phyloP scores from a whole-genome alignment of 2,113 vertebrate species.

The Cyanoramphus novaezelandiae region DNA sequence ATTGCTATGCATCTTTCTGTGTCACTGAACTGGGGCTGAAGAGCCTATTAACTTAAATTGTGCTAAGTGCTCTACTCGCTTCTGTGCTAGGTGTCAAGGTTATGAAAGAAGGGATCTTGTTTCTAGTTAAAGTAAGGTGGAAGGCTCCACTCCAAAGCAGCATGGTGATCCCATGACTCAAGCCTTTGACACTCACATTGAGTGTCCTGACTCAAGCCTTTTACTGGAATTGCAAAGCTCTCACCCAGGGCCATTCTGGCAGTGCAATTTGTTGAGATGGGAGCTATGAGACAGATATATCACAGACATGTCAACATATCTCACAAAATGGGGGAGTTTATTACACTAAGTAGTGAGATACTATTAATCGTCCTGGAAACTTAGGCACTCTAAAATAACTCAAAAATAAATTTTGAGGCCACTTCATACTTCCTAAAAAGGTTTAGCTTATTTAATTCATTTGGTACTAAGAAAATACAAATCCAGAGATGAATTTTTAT shows the following conservation, averaged over 20 bases:
- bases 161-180: not conserved
- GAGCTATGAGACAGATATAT: not conserved
- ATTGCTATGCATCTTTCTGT: not conserved
- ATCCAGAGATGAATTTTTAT: constrained; percentile 26
- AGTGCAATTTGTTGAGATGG: not conserved
- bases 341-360: not conserved
- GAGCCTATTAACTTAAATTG: not conserved
- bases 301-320: not conserved
- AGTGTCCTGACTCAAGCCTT: not conserved
- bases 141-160: not conserved
- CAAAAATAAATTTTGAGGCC: constrained; percentile 14
- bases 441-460: constrained; percentile 48
- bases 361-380: not conserved
- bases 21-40: not conserved
- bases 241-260: not conserved
- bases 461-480: constrained; percentile 54
- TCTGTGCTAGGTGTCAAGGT: not conserved
- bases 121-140: not conserved
- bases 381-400: not conserved
- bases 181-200: not conserved
- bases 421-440: constrained; percentile 43
- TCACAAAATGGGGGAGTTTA: not conserved
- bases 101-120: not conserved
- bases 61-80: not conserved
- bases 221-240: not conserved